Percentiles rank a stretch among this genome's conserved stretches.
These are phyloP conservation scores for Scartelaos histophorus DNA, from an alignment of 2,113 vertebrate species.

Conservation along the genomic window DNA sequence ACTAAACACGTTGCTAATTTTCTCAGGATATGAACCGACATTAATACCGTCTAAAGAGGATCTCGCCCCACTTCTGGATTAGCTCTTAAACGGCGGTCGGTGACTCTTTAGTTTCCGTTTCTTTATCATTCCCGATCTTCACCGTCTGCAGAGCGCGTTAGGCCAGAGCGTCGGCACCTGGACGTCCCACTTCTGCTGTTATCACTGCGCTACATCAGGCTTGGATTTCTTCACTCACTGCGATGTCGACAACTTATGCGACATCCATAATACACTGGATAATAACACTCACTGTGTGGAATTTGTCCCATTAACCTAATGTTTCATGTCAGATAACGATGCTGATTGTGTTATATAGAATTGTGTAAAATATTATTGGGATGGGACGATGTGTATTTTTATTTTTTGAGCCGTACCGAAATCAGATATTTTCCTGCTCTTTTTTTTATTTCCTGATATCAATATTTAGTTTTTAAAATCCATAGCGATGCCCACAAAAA, in stretches of 20 bases:
- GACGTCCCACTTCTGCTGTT: slow-evolving; percentile 25
- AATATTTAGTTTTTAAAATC: no score
- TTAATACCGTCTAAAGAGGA: slow-evolving; percentile 7
- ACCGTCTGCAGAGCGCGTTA: slow-evolving; percentile 62
- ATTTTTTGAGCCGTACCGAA: no score
- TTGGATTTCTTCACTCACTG: slow-evolving; percentile 52
- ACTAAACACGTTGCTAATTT: background rate
- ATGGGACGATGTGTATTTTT: no score
- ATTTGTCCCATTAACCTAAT: background rate
- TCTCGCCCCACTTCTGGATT: slow-evolving; percentile 14
- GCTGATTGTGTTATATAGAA: no score
- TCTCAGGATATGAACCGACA: slow-evolving; percentile 2
- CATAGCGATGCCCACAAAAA: no score
- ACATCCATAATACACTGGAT: slow-evolving; percentile 28
- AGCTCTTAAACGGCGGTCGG: background rate
- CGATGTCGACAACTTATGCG: slow-evolving; percentile 49
- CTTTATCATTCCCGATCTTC: slow-evolving; percentile 11
- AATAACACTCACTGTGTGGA: background rate
- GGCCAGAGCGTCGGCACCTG: slow-evolving; percentile 19
- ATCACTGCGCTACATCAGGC: slow-evolving; percentile 59
- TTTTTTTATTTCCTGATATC: no score
- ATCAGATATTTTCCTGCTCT: no score
- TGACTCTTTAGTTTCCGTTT: slow-evolving; percentile 22
- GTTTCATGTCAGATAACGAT: no score
- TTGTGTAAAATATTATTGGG: no score